Evolutionary conservation across 37 sponge, comb jelly and placozoan species (phyloP).

Genomic region (Cliona cf. orientalis): DNA sequence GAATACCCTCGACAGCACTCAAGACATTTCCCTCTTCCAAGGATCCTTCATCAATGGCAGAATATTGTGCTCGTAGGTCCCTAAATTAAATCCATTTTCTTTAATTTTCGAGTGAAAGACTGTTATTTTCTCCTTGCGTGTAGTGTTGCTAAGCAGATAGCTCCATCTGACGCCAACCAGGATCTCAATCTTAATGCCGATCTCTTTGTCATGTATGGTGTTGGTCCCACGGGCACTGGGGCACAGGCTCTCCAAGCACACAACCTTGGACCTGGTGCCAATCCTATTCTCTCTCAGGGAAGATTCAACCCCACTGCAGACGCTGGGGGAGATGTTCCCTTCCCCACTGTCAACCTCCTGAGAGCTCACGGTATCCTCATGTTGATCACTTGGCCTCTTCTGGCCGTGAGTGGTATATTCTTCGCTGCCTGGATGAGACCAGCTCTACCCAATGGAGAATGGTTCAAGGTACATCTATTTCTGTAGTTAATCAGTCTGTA

Average conservation of each 20-base stretch:
- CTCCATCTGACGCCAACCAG: neutral
- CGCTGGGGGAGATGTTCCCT: no score
- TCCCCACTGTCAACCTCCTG: no score
- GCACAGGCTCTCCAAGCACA: no score
- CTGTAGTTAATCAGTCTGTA: no score
- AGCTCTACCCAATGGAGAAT: conserved; percentile 68
- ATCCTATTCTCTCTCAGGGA: neutral
- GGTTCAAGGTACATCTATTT: conserved; percentile 75
- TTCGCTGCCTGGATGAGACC: conserved; percentile 77
- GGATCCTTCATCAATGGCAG: conserved; percentile 12
- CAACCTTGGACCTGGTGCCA: no score
- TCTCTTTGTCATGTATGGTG: conserved; percentile 19
- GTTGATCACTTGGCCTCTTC: conserved; percentile 63
- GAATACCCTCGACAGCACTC: neutral
- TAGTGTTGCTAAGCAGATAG: neutral
- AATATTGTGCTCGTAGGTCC: conserved; percentile 23
- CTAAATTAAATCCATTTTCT: neutral
- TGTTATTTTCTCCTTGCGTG: neutral
- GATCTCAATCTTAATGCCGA: no score
- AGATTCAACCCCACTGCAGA: neutral
- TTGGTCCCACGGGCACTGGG: neutral
- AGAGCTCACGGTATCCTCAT: conserved; percentile 67
- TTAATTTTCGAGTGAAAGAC: neutral
- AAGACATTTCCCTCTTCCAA: neutral
- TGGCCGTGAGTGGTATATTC: conserved; percentile 66